Base-by-base conservation (phyloP, 1,140 invertebrate species). In the Bombus picipes region DNA sequence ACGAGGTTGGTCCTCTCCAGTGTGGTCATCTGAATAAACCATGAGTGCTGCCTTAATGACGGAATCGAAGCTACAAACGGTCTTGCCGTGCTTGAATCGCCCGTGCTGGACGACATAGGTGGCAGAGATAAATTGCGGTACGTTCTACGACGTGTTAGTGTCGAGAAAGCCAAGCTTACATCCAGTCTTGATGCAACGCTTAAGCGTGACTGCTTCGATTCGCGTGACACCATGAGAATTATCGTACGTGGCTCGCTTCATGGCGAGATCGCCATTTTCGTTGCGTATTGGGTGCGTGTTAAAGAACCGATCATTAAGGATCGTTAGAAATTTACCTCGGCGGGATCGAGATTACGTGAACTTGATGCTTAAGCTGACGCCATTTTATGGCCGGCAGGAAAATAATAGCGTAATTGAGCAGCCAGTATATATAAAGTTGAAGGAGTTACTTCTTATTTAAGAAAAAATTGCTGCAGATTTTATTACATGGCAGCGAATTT, bases 1-100 rank as follows among this genome's bases (percentile, higher is more conserved):
- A 78, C 70, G 62, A 32, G 76, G 81, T 81, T 75, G 85, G 78
- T 72, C 82, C 81, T 80, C 73, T 73, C 84, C 77, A 73, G 37
- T 88, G 89, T 87, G 92, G 92, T 92, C 91, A 92, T 92, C 92
- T 92, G 91, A 92, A 92, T 92, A 92, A 92, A 92, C 90, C 91
- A 92, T 92, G 92, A 92, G 90, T 91, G 87, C 86, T 90, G 87
- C 90, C 87, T 92, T 92, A 92, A 92, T 92, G 92, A 92, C 83
- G 78, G 72, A 92, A 92, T 92, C 91, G 91, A 92, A 92, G 88
- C 82, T 91, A 91, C 90, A 90, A 87, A 91, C 82, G 83, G 87
- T 62, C 77, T 78, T 87, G n/a, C 66, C 65, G 66, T 73, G 70
- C 79, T 88, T 47, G 85, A 90, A 89, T 91, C 89, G 86, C 74